A percentile compares a stretch with the other conserved stretches of the same genome.
These are phyloP conservation scores for Tinamus major DNA, from an alignment of 2,797 vertebrate species.

Conservation along the genomic window DNA sequence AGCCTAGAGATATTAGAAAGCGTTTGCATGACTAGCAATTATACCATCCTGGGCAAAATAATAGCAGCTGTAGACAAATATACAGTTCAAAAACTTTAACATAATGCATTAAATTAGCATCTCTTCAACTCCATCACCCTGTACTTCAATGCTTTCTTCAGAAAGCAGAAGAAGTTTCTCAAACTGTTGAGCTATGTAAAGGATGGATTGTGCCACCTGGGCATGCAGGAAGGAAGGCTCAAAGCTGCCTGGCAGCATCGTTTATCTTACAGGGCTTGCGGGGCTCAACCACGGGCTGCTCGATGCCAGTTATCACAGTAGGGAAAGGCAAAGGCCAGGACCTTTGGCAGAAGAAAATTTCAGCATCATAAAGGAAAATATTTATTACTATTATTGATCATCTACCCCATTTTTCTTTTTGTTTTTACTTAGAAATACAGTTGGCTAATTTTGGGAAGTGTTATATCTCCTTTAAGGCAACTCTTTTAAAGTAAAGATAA, in stretches of 20 bases:
- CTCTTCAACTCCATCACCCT: not conserved
- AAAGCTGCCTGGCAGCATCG: rapidly evolving
- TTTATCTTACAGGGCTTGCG: no score
- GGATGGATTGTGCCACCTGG: not conserved
- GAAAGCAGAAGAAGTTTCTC: not conserved
- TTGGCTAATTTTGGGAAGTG: not conserved
- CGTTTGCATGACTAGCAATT: not conserved
- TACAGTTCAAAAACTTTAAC: not conserved
- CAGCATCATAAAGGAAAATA: not conserved
- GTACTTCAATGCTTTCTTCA: not conserved
- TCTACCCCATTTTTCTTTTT: not conserved
- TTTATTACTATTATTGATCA: not conserved
- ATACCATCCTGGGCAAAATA: not conserved
- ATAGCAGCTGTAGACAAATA: not conserved
- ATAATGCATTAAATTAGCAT: not conserved
- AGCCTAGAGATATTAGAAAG: not conserved
- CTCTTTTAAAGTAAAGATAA: not conserved
- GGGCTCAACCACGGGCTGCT: rapidly evolving
- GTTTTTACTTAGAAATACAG: not conserved
- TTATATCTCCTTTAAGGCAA: not conserved
- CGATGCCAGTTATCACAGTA: not conserved
- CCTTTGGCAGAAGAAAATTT: not conserved
- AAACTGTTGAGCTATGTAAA: not conserved
- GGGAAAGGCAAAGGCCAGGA: not conserved
- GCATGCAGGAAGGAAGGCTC: not conserved